These are phyloP conservation scores for Leptinotarsa haldemani DNA, from an alignment of 2,888 invertebrate species.

Conservation along the genomic window DNA sequence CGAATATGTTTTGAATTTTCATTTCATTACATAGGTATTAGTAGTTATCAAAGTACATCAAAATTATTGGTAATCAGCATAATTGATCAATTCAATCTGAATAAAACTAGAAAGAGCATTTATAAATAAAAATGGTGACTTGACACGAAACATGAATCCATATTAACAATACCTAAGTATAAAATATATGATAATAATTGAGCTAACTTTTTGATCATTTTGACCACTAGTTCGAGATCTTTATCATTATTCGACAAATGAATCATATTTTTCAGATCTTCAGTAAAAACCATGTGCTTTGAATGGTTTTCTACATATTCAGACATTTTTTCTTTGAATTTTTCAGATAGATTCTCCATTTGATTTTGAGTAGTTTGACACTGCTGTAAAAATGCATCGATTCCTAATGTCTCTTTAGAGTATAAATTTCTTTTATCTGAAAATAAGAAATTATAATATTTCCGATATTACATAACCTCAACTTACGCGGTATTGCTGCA, in stretches of 20 bases:
- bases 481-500: conserved; percentile 38
- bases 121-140: too few relatives aligned
- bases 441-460: conserved; percentile 26
- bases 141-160: too few relatives aligned
- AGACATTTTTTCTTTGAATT: conserved; percentile 78
- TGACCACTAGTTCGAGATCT: conserved; percentile 73
- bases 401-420: conserved; percentile 71
- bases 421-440: conserved; percentile 67
- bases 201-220: conserved; percentile 75
- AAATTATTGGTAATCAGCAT: too few relatives aligned
- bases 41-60: too few relatives aligned
- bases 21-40: too few relatives aligned
- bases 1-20: too few relatives aligned
- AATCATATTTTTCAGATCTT: conserved; percentile 85
- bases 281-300: conserved; percentile 81
- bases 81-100: too few relatives aligned
- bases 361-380: conserved; percentile 71
- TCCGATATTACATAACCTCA: conserved; percentile 31
- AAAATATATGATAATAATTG: background rate
- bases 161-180: too few relatives aligned
- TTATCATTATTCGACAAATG: conserved; percentile 74
- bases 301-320: conserved; percentile 70
- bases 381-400: conserved; percentile 71
- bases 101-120: too few relatives aligned
- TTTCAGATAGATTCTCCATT: conserved; percentile 72